Evolutionary conservation across 2,888 invertebrate species (phyloP).

Genomic region (Caenorhabditis drosophilae): DNA sequence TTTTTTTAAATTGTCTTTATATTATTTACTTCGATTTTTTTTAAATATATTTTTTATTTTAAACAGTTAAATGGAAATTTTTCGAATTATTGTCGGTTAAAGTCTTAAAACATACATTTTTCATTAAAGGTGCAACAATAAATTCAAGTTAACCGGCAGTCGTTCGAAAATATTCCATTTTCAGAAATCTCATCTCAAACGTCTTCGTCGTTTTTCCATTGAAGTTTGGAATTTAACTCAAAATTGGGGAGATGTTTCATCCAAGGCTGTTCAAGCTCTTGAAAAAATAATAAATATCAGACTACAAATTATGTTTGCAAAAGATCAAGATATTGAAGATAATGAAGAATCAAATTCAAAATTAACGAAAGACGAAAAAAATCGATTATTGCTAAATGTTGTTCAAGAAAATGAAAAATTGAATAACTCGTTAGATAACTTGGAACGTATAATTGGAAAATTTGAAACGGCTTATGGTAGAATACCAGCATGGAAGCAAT

Average conservation of each 20-base stretch:
- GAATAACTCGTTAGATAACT: constrained; percentile 27
- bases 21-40: too few species aligned
- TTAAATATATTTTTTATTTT: too few species aligned
- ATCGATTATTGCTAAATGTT: constrained; percentile 15
- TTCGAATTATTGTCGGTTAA: neutral
- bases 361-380: constrained; percentile 18
- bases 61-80: neutral
- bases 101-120: too few species aligned
- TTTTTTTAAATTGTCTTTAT: too few species aligned
- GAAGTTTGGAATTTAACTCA: constrained; percentile 57
- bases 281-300: constrained; percentile 38
- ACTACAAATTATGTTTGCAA: constrained; percentile 38
- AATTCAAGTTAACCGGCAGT: neutral
- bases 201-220: constrained; percentile 45
- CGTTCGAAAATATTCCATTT: constrained; percentile 4
- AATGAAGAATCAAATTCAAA: constrained; percentile 4
- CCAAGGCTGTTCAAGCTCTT: constrained; percentile 18
- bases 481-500: constrained; percentile 37
- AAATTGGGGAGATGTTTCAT: constrained; percentile 44
- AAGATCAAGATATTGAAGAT: too few species aligned
- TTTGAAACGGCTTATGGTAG: constrained; percentile 37
- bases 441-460: constrained; percentile 43
- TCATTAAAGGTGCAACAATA: too few species aligned
- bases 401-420: constrained; percentile 32
- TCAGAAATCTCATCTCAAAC: constrained; percentile 44